These are phyloP conservation scores for Cephus sareptanus DNA, from an alignment of 2,888 invertebrate genomes.

Conservation along the genomic window DNA sequence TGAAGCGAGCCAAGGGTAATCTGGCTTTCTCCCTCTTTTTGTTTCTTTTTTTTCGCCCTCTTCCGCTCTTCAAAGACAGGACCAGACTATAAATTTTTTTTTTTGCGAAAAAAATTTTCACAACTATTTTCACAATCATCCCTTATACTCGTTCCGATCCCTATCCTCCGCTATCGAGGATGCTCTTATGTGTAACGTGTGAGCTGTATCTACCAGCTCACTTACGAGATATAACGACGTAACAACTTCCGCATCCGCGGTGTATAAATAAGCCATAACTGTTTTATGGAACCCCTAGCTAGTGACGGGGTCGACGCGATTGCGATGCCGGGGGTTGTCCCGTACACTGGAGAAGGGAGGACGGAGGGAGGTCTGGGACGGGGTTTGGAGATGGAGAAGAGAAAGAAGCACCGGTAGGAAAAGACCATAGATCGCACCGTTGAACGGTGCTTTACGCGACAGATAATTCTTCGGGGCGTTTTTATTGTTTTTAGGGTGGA, in stretches of 20 bases:
- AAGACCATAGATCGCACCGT: conserved; percentile 20
- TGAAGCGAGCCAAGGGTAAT: conserved; percentile 28
- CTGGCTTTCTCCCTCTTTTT: conserved; percentile 7
- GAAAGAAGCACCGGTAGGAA: conserved; percentile 28
- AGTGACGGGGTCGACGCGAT: conserved; percentile 20
- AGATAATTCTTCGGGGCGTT: conserved; percentile 49
- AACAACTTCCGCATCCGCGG: conserved; percentile 46
- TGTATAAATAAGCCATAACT: conserved; percentile 59
- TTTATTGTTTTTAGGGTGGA: conserved; percentile 44
- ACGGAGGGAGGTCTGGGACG: conserved; percentile 12
- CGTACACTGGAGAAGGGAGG: conserved; percentile 17
- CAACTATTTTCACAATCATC: too few relatives aligned
- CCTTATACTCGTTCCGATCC: too few relatives aligned
- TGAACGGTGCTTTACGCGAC: conserved; percentile 41
- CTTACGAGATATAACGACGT: conserved; percentile 35
- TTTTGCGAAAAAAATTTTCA: too few relatives aligned
- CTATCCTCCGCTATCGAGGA: too few relatives aligned
- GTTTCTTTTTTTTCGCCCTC: conserved; percentile 8
- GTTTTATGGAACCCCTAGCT: conserved; percentile 48
- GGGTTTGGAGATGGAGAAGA: conserved; percentile 13
- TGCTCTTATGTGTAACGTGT: too few relatives aligned
- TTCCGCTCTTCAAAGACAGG: conserved; percentile 18
- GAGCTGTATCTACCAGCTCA: too few relatives aligned
- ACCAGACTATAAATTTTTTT: too few relatives aligned
- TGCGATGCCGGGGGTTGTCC: conserved; percentile 23